Base-by-base conservation (phyloP, 2,888 invertebrate genomes). In the Neoaliturus tenellus region DNA sequence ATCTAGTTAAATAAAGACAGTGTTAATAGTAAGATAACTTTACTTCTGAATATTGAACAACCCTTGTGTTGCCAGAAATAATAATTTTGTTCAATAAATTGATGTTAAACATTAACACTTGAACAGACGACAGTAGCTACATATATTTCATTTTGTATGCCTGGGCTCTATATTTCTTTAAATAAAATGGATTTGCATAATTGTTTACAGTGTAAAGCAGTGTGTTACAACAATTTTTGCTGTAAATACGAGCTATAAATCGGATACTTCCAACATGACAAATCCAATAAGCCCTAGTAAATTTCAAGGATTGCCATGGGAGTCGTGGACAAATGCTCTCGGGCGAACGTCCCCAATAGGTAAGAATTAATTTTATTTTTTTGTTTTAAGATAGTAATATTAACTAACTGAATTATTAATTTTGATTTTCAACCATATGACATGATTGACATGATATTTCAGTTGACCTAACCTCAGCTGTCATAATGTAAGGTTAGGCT, bases 241-340 rank as follows among this genome's bases (percentile, higher is more conserved):
- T 5, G 28, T 62, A 62, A 62, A 28, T 62, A 28, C 17, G 31
- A 3, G 5, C 28, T 62, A 31, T 62, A 62, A 14, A 17, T 2
- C 17, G 28, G 28, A 48, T 17, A 58, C 75, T 81, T 73, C n/a
- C 23, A 69, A 69, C 67, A 84, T 81, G 84, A 55, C 73, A 81
- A 73, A 35, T 69, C 81, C 73, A 44, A 39, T 80, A 73, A 84
- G 84, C 33, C 84, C 84, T 71, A 75, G 81, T 28, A 73, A 58
- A 62, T 84, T 84, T 75, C 84, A 84, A 55, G 84, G 84, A 31
- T 58, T 80, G 25, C 84, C 84, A 31, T 84, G 84, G 84, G 80
- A 80, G 44, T 58, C 81, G n/a, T 84, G 84, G 84, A 84, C 84
- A 28, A 71, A 84, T 48, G 58, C 73, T 62, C 35, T 75, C 0